Evolutionary conservation across 2,113 vertebrate species (phyloP).

Genomic region (Jacana jacana): DNA sequence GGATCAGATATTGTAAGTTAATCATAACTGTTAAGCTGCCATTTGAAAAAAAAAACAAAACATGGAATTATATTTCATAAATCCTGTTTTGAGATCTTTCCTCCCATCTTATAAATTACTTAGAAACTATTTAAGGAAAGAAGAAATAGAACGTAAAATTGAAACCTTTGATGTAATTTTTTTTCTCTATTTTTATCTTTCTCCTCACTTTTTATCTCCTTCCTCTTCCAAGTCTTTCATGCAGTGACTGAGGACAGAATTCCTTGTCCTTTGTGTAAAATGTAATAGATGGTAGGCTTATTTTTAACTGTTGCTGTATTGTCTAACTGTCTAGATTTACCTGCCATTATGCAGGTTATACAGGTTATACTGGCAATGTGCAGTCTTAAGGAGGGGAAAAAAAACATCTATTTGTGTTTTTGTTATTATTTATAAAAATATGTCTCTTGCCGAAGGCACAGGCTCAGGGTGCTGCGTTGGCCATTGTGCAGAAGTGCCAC

Average conservation of each 20-base stretch:
- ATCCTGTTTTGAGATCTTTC: background rate
- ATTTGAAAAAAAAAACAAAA: background rate
- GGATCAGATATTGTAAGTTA: background rate
- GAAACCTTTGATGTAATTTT: background rate
- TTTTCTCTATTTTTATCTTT: background rate
- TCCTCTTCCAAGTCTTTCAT: background rate
- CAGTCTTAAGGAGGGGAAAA: background rate
- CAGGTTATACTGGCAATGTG: background rate
- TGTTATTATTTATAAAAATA: background rate
- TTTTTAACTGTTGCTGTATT: background rate
- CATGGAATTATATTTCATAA: background rate
- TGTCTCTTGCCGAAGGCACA: background rate
- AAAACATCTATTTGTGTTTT: background rate
- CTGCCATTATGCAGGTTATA: accelerated
- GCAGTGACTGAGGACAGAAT: background rate
- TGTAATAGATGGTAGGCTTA: background rate
- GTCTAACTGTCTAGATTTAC: background rate
- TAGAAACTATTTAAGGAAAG: background rate
- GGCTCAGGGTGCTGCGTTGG: accelerated
- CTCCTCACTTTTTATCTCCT: background rate
- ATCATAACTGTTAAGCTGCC: background rate
- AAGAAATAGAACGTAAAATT: background rate
- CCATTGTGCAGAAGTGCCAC: too few relatives aligned
- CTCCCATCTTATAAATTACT: background rate
- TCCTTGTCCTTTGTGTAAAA: background rate